Conservation (phyloP, 1,140 invertebrate species). For the Bombus consobrinus region DNA sequence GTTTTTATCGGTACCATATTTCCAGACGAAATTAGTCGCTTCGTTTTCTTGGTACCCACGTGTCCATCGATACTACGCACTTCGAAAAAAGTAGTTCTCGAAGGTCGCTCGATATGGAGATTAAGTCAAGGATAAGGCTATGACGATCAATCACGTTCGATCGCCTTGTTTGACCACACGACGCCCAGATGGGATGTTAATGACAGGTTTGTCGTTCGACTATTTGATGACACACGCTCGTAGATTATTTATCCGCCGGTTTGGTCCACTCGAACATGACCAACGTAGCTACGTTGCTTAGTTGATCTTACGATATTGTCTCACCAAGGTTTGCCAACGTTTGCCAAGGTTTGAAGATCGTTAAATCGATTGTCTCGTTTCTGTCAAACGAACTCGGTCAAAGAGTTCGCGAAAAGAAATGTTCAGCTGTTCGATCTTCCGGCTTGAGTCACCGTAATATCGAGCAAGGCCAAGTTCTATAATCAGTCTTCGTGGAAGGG, state of each 20-base stretch:
- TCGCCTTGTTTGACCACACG: slow-evolving; percentile 29
- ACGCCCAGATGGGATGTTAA: slow-evolving; percentile 56
- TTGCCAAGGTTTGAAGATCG: not conserved
- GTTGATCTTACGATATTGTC: not conserved
- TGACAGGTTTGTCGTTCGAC: slow-evolving; percentile 39
- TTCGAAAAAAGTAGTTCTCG: slow-evolving; percentile 28
- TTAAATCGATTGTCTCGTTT: slow-evolving; percentile 10
- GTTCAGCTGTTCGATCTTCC: not conserved
- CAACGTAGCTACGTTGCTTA: not conserved
- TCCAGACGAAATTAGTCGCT: not conserved
- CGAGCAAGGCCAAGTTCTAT: not conserved
- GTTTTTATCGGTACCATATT: not conserved
- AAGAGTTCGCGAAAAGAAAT: slow-evolving; percentile 1
- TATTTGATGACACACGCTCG: slow-evolving; percentile 43
- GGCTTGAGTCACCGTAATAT: slow-evolving; percentile 17
- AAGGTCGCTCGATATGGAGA: slow-evolving; percentile 54
- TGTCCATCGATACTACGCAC: slow-evolving; percentile 19
- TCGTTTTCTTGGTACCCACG: not conserved
- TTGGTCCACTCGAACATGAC: slow-evolving; percentile 12
- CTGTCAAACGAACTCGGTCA: not conserved
- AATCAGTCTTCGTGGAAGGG: slow-evolving; percentile 30
- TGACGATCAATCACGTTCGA: slow-evolving; percentile 53
- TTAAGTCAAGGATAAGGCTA: slow-evolving; percentile 56
- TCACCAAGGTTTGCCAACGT: not conserved
- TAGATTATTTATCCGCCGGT: slow-evolving; percentile 22